Evolutionary conservation across 2,888 invertebrate species (phyloP), one percentile per base, ranked within the genome.

Genomic region (Macrosiphum euphorbiae): DNA sequence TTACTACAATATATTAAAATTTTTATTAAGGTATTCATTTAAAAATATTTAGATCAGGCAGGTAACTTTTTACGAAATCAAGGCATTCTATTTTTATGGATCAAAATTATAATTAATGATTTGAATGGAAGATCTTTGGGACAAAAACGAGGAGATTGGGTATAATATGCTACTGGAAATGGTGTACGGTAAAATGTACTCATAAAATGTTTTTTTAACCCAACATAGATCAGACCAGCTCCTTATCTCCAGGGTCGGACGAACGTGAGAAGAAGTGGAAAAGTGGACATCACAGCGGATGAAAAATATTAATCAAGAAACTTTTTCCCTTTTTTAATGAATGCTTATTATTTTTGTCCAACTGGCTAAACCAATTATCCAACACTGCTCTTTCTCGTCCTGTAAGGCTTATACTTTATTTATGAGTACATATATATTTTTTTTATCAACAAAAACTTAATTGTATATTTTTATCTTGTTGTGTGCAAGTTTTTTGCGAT

Each of bases 291-390:
- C 78, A 35, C n/a, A 50, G 35, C 44, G n/a, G 47, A 35, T 47
- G 67, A 50, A 78, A 50, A 89, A 89, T 89, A 89, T 58, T 89
- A 89, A 90, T 90, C 35, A 52, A 35, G 35, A 90, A 91, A 91
- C 55, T 91, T 91, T 91, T 91, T 85, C 44, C 85, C 91, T 44
- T 85, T 91, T 55, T 91, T 91, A 91, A 91, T 91, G 91, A 91
- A 85, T 28, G 91, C 85, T 85, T 91, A 91, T 91, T 91, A 91
- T 91, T 91, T 90, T 91, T 55, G 24, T 91, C 55, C 91, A 28
- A 85, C 85, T 85, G 55, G 91, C 85, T 91, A 85, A 85, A 85
- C 91, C 91, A 85, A 85, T 85, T 85, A 85, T 58, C 41, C 28
- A 35, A 91, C 28, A 28, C 85, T 44, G 91, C 55, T 91, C 52